Percentiles rank a stretch among this genome's conserved stretches.
Evolutionary conservation across 2,888 invertebrate genomes (phyloP).

Genomic region (Cephus pulcher): DNA sequence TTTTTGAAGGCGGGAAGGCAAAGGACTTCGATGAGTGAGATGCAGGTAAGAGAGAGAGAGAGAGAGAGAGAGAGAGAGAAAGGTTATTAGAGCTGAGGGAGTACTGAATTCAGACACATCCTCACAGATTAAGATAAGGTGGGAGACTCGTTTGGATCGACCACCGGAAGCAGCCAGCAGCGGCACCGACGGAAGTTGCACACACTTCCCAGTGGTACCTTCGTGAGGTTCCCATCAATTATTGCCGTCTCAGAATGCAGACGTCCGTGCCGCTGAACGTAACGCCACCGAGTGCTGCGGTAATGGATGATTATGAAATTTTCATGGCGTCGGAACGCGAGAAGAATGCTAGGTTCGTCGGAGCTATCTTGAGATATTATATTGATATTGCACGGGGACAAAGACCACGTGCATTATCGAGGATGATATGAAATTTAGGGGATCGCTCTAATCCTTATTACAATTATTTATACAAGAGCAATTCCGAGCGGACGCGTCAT

Average conservation of each 20-base stretch:
- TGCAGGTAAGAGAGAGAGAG: slow-evolving; percentile 14
- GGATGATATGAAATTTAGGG: neutral
- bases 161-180: neutral
- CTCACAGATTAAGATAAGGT: neutral
- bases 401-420: neutral
- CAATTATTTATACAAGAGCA: slow-evolving; percentile 24
- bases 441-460: neutral
- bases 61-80: neutral
- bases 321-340: neutral
- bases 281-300: neutral
- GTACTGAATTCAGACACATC: neutral
- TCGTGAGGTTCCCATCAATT: neutral
- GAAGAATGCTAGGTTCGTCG: neutral
- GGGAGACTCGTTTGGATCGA: neutral
- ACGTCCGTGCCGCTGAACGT: neutral
- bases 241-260: neutral
- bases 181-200: neutral
- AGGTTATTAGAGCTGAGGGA: neutral
- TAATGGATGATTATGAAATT: neutral
- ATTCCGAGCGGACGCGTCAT: slow-evolving; percentile 18
- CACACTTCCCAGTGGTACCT: neutral
- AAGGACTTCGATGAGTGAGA: slow-evolving; percentile 1
- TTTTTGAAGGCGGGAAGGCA: neutral
- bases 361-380: neutral
- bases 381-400: neutral